Percentiles rank a stretch among this genome's conserved stretches.
Evolutionary conservation across 2,797 vertebrate species (phyloP).

Genomic region (Agapornis canus): DNA sequence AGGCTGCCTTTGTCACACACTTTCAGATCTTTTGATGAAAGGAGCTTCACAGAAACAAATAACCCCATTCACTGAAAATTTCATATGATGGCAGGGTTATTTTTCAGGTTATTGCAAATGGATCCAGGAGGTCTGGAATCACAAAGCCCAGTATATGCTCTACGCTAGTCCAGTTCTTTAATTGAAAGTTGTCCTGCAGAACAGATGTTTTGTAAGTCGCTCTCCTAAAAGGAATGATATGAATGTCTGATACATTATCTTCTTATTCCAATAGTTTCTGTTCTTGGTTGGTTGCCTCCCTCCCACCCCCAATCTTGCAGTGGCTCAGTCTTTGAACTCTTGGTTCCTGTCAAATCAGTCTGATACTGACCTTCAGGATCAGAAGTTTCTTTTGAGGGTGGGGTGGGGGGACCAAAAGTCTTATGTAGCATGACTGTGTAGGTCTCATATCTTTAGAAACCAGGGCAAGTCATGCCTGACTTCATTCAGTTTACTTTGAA

Average conservation of each 20-base stretch:
- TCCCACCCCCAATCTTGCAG: neutral
- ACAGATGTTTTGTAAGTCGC: neutral
- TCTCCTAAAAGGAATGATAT: neutral
- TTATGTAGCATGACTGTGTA: neutral
- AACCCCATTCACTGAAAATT: neutral
- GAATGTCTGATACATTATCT: neutral
- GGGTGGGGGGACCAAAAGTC: neutral
- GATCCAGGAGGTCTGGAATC: neutral
- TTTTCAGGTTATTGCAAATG: neutral
- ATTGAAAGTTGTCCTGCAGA: neutral
- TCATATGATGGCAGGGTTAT: neutral
- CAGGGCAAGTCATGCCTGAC: neutral
- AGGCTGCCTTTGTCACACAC: neutral
- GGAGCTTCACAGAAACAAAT: neutral
- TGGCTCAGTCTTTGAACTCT: neutral
- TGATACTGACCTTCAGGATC: neutral
- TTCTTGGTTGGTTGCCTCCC: neutral
- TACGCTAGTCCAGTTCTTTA: neutral
- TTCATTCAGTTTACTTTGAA: neutral
- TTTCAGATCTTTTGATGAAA: conserved; percentile 43
- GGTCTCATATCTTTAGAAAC: neutral
- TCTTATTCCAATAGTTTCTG: neutral
- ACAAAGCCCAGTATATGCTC: neutral
- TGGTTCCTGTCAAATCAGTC: neutral
- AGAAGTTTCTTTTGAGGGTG: neutral